phyloP scores from a whole-genome alignment of 2,888 invertebrate genomes.

The Meteorus cinctellus region DNA sequence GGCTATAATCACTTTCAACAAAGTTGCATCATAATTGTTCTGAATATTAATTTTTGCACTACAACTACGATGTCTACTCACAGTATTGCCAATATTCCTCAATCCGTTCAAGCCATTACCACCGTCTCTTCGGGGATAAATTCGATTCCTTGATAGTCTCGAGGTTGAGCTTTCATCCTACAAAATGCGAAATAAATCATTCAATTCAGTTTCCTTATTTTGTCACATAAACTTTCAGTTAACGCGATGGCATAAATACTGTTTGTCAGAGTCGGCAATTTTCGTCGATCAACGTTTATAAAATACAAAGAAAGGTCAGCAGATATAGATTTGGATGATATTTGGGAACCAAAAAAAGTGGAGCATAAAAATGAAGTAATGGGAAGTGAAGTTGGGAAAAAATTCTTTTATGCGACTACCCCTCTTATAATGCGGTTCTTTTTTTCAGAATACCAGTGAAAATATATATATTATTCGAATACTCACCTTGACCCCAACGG shows the following conservation, averaged over 20 bases:
- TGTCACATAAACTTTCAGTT: conserved; percentile 19
- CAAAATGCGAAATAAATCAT: conserved; percentile 42
- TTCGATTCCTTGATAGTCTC: conserved; percentile 61
- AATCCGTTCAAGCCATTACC: conserved; percentile 84
- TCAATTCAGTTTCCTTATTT: conserved; percentile 2
- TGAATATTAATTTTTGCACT: too few species aligned
- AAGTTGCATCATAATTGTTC: too few species aligned
- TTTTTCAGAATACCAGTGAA: conserved; percentile 23
- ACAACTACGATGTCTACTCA: conserved; percentile 65
- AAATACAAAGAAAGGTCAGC: neutral
- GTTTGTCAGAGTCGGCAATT: conserved; percentile 3
- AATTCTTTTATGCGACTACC: neutral
- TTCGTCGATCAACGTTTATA: neutral
- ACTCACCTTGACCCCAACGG: conserved; percentile 61
- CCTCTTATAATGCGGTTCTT: neutral
- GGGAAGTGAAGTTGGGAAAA: neutral
- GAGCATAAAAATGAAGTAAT: neutral
- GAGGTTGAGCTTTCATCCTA: conserved; percentile 67
- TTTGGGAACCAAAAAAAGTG: neutral
- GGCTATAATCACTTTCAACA: too few species aligned
- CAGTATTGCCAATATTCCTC: conserved; percentile 93
- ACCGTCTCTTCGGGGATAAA: conserved; percentile 65
- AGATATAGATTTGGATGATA: conserved; percentile 23
- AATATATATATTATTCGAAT: conserved; percentile 46
- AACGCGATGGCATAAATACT: neutral